phyloP scores from a whole-genome alignment of 2,113 vertebrate genomes.

The Gobiocypris rarus region DNA sequence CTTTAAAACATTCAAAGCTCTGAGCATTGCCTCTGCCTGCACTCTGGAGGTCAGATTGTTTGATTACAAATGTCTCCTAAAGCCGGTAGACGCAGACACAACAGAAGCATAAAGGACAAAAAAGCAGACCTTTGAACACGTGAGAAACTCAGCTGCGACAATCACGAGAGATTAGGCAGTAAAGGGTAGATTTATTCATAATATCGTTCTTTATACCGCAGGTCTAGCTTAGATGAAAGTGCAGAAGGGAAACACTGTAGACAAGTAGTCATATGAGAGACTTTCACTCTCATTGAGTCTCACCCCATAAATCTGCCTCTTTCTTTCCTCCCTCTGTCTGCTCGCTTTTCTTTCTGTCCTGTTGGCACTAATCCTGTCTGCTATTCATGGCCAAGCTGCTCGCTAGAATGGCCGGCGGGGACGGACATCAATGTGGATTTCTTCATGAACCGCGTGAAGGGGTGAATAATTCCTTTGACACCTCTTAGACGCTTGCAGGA shows the following conservation, averaged over 20 bases:
- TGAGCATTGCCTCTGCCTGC: neutral
- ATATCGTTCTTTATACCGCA: constrained; percentile 38
- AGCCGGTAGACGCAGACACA: neutral
- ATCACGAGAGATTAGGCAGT: constrained; percentile 3
- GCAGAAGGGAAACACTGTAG: constrained; percentile 35
- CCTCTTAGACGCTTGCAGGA: constrained; percentile 44
- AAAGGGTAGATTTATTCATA: constrained; percentile 57
- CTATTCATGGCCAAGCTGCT: constrained; percentile 66
- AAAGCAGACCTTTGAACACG: neutral
- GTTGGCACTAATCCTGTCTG: constrained; percentile 65
- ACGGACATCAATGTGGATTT: constrained; percentile 62
- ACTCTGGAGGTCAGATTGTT: neutral
- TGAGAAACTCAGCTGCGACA: neutral
- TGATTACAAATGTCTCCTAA: neutral
- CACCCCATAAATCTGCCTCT: neutral
- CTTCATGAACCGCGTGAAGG: constrained; percentile 63
- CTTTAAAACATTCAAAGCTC: neutral
- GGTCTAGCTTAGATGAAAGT: constrained; percentile 58
- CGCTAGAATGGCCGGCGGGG: constrained; percentile 59
- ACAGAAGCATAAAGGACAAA: neutral
- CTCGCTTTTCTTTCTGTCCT: constrained; percentile 27
- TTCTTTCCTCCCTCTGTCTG: constrained; percentile 12
- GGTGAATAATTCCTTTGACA: constrained; percentile 69
- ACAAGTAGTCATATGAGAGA: constrained; percentile 12
- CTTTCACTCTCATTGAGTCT: constrained; percentile 35